Evolutionary conservation across 2,888 invertebrate species (phyloP), one percentile per base, ranked within the genome.

Genomic region (Pasiphila rectangulata): DNA sequence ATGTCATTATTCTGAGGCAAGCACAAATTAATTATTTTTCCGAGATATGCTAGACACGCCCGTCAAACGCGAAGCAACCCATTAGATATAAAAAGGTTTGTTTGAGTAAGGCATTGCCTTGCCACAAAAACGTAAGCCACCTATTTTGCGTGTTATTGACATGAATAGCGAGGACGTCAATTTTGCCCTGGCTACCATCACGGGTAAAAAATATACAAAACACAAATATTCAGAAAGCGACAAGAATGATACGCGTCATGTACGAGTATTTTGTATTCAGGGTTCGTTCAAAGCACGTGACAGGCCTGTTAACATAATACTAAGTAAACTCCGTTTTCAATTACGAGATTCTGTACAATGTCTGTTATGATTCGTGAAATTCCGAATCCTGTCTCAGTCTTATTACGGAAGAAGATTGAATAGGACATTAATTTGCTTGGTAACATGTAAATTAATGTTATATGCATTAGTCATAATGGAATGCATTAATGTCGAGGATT

Each of bases 321-420:
- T 72, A 75, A 79, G 71, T 78, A 79, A 79, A 79, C 77, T 76
- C 72, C 62, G 69, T 77, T 83, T 82, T 79, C 81, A 80, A 81
- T 82, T 80, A 83, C 69, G 59, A 61, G 68, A 67, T 74, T 75
- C 67, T 59, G 66, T 59, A 59, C 62, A 57, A 63, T 61, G 61
- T 19, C 53, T 54, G 55, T 61, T 57, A 69, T 67, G 70, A 74
- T 72, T 70, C 59, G 61, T 56, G 63, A 67, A 64, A 66, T 63
- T 63, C 56, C 57, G 57, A 59, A 63, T 63, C n/a, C 51, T 63
- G 56, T 61, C 59, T 46, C 55, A 59, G 63, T 58, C 54, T 57
- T 61, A 63, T 58, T 52, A 61, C 58, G 57, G 57, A 52, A 51
- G 64, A 63, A 63, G 63, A 68, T 67, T 60, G 64, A 71, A 69